These are phyloP conservation scores for Glossosoma conforme DNA, from an alignment of 1,140 invertebrate genomes.

Conservation along the genomic window DNA sequence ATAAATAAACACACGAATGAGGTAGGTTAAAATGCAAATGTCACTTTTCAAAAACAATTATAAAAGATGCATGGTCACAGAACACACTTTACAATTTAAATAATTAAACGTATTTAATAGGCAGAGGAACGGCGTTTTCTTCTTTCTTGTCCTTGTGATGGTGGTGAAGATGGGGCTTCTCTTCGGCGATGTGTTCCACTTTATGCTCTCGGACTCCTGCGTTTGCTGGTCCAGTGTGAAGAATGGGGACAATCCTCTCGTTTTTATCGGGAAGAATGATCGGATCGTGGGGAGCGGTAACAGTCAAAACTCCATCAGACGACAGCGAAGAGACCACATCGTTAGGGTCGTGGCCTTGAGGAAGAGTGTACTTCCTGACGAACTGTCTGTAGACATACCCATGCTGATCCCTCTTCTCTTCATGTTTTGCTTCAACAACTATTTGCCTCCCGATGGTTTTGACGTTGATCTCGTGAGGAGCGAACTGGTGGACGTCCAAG, in stretches of 20 bases:
- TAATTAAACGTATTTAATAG: conserved; percentile 16
- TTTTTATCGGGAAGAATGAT: conserved; percentile 44
- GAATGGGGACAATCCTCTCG: conserved; percentile 41
- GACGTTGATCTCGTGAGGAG: conserved; percentile 71
- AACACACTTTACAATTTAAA: too few species aligned
- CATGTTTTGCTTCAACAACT: conserved; percentile 64
- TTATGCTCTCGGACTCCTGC: conserved; percentile 2
- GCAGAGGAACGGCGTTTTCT: background rate
- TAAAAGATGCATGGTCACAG: too few species aligned
- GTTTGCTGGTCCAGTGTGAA: conserved; percentile 36
- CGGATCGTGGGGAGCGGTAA: conserved; percentile 59
- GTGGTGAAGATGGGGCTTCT: background rate
- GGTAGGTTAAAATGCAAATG: too few species aligned
- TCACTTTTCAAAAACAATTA: too few species aligned
- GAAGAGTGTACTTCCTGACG: conserved; percentile 60
- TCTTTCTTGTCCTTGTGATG: conserved; percentile 1
- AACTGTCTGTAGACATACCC: conserved; percentile 60
- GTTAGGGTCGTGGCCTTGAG: conserved; percentile 60
- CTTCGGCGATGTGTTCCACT: conserved; percentile 12
- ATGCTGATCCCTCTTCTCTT: conserved; percentile 60
- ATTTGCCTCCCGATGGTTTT: conserved; percentile 65
- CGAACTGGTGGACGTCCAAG: conserved; percentile 64
- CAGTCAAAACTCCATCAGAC: conserved; percentile 64
- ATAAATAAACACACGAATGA: too few species aligned
- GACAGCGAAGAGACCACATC: conserved; percentile 65